These are phyloP conservation scores for Tympanuchus pallidicinctus DNA, from an alignment of 2,113 vertebrate species.

Conservation along the genomic window DNA sequence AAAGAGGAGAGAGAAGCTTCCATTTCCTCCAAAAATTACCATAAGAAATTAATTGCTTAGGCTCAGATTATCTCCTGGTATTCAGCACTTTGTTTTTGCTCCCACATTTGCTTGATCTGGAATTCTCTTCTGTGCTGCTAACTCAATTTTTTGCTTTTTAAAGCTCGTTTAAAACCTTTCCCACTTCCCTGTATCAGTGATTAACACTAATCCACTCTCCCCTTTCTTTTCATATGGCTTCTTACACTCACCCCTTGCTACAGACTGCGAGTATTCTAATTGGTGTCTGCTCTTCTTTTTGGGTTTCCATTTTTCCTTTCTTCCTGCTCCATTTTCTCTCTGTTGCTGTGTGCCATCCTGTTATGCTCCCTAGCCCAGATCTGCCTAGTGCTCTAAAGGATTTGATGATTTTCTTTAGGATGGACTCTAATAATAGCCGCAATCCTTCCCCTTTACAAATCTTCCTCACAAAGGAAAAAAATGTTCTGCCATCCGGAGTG, in stretches of 20 bases:
- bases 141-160: slow-evolving; percentile 35
- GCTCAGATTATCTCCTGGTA: neutral
- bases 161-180: slow-evolving; percentile 60
- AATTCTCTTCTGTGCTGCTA: slow-evolving; percentile 40
- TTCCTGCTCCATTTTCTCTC: slow-evolving; percentile 55
- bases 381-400: slow-evolving; percentile 48
- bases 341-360: slow-evolving; percentile 12
- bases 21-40: neutral
- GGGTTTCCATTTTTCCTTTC: slow-evolving; percentile 38
- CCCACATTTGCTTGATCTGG: slow-evolving; percentile 10
- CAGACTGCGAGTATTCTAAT: slow-evolving; percentile 57
- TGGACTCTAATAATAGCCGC: slow-evolving; percentile 56
- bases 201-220: slow-evolving; percentile 57
- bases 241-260: slow-evolving; percentile 14
- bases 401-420: slow-evolving; percentile 57
- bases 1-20: neutral
- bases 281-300: slow-evolving; percentile 52
- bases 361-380: slow-evolving; percentile 53
- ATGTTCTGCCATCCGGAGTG: slow-evolving; percentile 34
- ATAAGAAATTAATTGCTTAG: slow-evolving; percentile 43
- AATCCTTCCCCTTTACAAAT: slow-evolving; percentile 54
- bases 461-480: slow-evolving; percentile 17
- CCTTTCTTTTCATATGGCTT: slow-evolving; percentile 15
- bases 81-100: slow-evolving; percentile 26
- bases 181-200: slow-evolving; percentile 37